phyloP scores from a whole-genome alignment of 2,888 invertebrate genomes.

The Tethea ocularis region DNA sequence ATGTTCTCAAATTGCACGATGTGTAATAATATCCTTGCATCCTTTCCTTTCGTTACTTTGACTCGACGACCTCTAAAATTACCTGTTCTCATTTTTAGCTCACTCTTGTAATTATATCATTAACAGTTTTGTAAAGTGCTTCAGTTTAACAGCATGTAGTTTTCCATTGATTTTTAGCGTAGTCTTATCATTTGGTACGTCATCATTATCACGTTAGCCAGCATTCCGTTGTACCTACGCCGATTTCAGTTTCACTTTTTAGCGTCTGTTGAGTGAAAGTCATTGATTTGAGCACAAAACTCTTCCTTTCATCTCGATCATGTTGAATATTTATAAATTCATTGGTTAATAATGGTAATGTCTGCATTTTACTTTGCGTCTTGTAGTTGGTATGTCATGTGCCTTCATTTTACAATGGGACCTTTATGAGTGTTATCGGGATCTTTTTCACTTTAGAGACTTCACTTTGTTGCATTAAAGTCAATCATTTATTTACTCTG shows the following conservation, averaged over 20 bases:
- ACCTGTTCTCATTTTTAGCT: slow-evolving; percentile 20
- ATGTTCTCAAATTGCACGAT: slow-evolving; percentile 33
- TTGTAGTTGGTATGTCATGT: no score
- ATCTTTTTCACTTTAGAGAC: background rate
- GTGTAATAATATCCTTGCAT: slow-evolving; percentile 44
- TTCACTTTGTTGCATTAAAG: background rate
- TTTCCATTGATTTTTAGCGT: slow-evolving; percentile 8
- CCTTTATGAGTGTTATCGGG: background rate
- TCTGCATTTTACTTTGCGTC: no score
- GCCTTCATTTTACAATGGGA: background rate
- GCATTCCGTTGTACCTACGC: slow-evolving; percentile 52
- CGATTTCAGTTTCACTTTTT: slow-evolving; percentile 80
- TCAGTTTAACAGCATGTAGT: slow-evolving; percentile 14
- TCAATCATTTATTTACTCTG: background rate
- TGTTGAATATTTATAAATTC: slow-evolving; percentile 42
- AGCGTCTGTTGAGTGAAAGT: slow-evolving; percentile 77
- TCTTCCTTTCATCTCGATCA: slow-evolving; percentile 69
- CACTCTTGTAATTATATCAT: slow-evolving; percentile 8
- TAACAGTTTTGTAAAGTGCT: slow-evolving; percentile 12
- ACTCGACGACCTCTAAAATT: slow-evolving; percentile 52
- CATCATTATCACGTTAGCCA: slow-evolving; percentile 58
- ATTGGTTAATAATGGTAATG: slow-evolving; percentile 23
- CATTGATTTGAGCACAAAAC: slow-evolving; percentile 64
- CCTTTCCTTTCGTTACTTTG: slow-evolving; percentile 44
- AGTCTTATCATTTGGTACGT: slow-evolving; percentile 18